These are phyloP conservation scores for Patella depressa DNA, from an alignment of 2,888 invertebrate genomes.

Conservation along the genomic window DNA sequence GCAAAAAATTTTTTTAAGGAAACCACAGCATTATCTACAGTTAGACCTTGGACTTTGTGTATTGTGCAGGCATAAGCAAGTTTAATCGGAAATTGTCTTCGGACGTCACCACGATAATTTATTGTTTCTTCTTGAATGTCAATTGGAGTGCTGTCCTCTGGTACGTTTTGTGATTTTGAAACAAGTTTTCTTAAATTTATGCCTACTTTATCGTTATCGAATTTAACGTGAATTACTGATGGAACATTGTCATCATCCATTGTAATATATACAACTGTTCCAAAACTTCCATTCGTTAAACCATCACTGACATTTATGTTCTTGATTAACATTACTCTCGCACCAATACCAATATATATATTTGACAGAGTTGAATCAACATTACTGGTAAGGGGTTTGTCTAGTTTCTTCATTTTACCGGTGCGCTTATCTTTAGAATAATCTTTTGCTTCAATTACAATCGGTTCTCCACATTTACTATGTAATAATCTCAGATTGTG, in stretches of 20 bases:
- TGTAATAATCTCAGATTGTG: constrained; percentile 11
- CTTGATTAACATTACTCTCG: constrained; percentile 20
- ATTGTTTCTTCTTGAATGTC: constrained; percentile 11
- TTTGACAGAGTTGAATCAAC: not conserved
- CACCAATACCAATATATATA: constrained; percentile 14
- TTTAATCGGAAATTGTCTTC: constrained; percentile 21
- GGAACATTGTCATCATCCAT: not conserved
- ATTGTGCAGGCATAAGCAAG: constrained; percentile 25
- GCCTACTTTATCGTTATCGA: constrained; percentile 17
- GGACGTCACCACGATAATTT: constrained; percentile 7
- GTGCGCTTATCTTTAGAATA: constrained; percentile 4
- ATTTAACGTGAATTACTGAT: constrained; percentile 2
- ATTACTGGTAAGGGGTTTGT: not conserved
- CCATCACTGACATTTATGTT: constrained; percentile 24
- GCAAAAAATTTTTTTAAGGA: not conserved
- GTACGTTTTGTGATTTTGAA: not conserved
- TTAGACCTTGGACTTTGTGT: constrained; percentile 25
- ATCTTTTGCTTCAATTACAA: constrained; percentile 17
- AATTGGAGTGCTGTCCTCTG: constrained; percentile 7
- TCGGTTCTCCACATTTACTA: not conserved
- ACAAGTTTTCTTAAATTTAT: not conserved
- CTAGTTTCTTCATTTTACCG: constrained; percentile 17
- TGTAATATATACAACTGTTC: constrained; percentile 12
- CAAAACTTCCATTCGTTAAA: constrained; percentile 25
- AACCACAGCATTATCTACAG: constrained; percentile 11